phyloP scores from a whole-genome alignment of 2,797 vertebrate species.

The Xenentodon cancila region DNA sequence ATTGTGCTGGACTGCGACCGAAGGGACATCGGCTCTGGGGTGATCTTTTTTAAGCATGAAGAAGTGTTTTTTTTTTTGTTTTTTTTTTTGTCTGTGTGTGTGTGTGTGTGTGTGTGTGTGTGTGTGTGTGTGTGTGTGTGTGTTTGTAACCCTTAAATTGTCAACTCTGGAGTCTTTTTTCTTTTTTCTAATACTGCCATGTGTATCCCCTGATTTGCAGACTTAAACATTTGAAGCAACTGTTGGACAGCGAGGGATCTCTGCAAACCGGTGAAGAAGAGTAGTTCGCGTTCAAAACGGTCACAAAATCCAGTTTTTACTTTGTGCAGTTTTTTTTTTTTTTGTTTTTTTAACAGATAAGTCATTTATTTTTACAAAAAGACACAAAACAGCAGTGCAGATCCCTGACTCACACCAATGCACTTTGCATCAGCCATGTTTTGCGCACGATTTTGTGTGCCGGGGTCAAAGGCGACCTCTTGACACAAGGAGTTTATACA shows the following conservation, averaged over 20 bases:
- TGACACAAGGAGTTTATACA: slow-evolving; percentile 77
- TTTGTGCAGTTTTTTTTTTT: background rate
- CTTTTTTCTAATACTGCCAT: slow-evolving; percentile 36
- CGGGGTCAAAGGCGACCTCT: slow-evolving; percentile 78
- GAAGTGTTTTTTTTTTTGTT: slow-evolving; percentile 80
- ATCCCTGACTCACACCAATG: slow-evolving; percentile 46
- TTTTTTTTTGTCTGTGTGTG: slow-evolving; percentile 12
- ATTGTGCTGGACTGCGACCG: slow-evolving; percentile 81
- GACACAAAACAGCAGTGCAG: slow-evolving; percentile 16
- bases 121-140: slow-evolving; percentile 11
- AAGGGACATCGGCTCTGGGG: slow-evolving; percentile 75
- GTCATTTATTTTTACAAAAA: background rate
- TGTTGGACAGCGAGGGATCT: slow-evolving; percentile 49
- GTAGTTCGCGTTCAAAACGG: no score
- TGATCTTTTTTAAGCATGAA: slow-evolving; percentile 82
- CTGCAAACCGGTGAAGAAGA: slow-evolving; percentile 37
- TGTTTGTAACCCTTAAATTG: slow-evolving; percentile 53
- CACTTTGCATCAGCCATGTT: slow-evolving; percentile 67
- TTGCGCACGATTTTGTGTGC: slow-evolving; percentile 63
- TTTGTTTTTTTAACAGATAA: no score
- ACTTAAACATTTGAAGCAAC: slow-evolving; percentile 68
- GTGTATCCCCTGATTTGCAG: slow-evolving; percentile 67
- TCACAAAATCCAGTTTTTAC: background rate
- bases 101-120: slow-evolving; percentile 7
- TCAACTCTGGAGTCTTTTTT: slow-evolving; percentile 38